Percentiles rank a stretch among this genome's conserved stretches.
Conservation (phyloP, 92 coral and sea anemone genomes). For the Pocillopora grandis region DNA sequence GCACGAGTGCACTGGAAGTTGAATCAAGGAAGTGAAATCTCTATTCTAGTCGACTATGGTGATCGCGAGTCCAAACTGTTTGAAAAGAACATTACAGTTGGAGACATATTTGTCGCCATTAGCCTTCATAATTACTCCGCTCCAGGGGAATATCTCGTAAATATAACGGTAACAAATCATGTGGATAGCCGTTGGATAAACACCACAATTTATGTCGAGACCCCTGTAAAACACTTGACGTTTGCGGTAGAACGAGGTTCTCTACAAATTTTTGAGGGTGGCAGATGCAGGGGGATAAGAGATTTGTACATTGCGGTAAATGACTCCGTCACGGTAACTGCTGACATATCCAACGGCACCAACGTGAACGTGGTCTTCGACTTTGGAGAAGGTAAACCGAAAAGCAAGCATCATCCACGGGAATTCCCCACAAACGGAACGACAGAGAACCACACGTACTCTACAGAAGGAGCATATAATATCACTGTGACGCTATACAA, state of each 20-base stretch:
- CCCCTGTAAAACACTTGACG: conserved; percentile 19
- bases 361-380: conserved; percentile 54
- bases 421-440: conserved; percentile 47
- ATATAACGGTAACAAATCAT: conserved; percentile 47
- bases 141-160: conserved; percentile 60
- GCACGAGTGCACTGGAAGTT: conserved; percentile 35
- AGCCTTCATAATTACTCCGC: conserved; percentile 59
- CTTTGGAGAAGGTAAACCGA: conserved; percentile 56
- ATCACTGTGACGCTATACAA: conserved; percentile 45
- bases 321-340: conserved; percentile 49
- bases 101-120: conserved; percentile 33
- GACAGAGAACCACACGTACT: conserved; percentile 37
- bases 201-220: conserved; percentile 56
- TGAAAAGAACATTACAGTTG: conserved; percentile 25
- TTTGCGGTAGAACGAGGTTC: conserved; percentile 19
- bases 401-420: conserved; percentile 10
- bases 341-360: conserved; percentile 55
- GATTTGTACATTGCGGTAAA: conserved; percentile 44
- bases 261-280: not conserved
- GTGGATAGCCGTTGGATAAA: conserved; percentile 30
- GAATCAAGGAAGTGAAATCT: conserved; percentile 43
- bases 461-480: conserved; percentile 46
- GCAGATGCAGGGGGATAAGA: conserved; percentile 1
- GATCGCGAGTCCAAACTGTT: conserved; percentile 37
- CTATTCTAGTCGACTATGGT: conserved; percentile 36